A percentile compares a stretch with the other conserved stretches of the same genome.
Conservation (phyloP, 2,113 vertebrate species). For the Pithys albifrons region DNA sequence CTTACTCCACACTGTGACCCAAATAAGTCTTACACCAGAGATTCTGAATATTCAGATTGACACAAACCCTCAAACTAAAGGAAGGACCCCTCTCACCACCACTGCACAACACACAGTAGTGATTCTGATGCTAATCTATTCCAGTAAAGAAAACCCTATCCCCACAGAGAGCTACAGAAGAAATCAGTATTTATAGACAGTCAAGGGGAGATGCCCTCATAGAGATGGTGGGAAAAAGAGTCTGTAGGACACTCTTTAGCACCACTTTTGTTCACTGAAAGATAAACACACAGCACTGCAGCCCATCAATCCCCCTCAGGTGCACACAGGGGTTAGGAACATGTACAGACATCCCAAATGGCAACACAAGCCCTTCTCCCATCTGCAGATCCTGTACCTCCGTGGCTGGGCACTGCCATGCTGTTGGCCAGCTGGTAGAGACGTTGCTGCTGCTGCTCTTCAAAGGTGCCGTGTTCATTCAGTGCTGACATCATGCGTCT, state of each 20-base stretch:
- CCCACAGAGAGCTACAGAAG: fast-evolving
- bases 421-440: conserved; percentile 92
- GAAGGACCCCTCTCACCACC: not conserved
- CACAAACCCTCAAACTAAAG: not conserved
- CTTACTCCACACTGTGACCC: not conserved
- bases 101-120: not conserved
- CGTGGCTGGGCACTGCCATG: conserved; percentile 89
- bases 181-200: fast-evolving
- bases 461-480: conserved; percentile 86
- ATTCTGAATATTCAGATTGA: not conserved
- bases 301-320: not conserved
- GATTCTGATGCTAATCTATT: not conserved
- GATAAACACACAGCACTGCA: not conserved
- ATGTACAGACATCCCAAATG: fast-evolving
- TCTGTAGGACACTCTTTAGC: not conserved
- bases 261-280: fast-evolving
- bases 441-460: conserved; percentile 92
- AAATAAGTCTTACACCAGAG: not conserved
- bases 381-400: conserved; percentile 67
- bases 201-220: not conserved
- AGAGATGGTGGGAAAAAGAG: not conserved
- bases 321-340: fast-evolving
- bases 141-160: fast-evolving
- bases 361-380: not conserved
- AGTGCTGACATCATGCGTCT: conserved; percentile 92